A percentile compares a stretch with the other conserved stretches of the same genome.
These are phyloP conservation scores for Geothlypis trichas DNA, from an alignment of 2,113 vertebrate genomes.

Conservation along the genomic window DNA sequence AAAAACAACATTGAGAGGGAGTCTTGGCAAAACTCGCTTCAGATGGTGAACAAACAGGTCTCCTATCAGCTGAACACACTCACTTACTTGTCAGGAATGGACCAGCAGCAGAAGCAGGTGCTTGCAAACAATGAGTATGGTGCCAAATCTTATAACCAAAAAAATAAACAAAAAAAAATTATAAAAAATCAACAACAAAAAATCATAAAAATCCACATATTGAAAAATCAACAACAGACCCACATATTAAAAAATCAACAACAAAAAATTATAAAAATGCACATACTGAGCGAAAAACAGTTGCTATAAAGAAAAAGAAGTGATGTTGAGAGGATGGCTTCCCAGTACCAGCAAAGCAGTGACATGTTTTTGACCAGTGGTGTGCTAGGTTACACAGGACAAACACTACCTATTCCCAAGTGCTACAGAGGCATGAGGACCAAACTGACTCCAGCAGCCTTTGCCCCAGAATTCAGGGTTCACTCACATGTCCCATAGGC, in stretches of 20 bases:
- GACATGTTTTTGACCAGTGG: rapidly evolving
- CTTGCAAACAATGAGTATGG: neutral
- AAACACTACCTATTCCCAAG: neutral
- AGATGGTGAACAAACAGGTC: neutral
- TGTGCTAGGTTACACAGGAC: neutral
- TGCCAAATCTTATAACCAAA: neutral
- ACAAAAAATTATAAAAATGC: neutral
- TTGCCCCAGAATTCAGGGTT: neutral
- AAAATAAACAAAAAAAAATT: no score
- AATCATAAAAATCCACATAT: no score
- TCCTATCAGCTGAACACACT: neutral
- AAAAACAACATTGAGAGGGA: neutral
- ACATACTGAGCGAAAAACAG: neutral
- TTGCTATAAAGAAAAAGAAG: neutral
- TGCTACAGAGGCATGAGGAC: neutral
- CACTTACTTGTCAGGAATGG: neutral
- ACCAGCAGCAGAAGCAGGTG: neutral
- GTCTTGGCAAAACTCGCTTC: neutral
- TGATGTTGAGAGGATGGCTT: neutral
- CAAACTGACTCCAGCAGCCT: neutral
- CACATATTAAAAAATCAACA: neutral
- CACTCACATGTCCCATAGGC: neutral
- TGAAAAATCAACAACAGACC: neutral
- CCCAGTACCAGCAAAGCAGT: neutral
- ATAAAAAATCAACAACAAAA: neutral